These are phyloP conservation scores for Amphiprion ocellaris DNA, from an alignment of 2,113 vertebrate species.

Conservation along the genomic window DNA sequence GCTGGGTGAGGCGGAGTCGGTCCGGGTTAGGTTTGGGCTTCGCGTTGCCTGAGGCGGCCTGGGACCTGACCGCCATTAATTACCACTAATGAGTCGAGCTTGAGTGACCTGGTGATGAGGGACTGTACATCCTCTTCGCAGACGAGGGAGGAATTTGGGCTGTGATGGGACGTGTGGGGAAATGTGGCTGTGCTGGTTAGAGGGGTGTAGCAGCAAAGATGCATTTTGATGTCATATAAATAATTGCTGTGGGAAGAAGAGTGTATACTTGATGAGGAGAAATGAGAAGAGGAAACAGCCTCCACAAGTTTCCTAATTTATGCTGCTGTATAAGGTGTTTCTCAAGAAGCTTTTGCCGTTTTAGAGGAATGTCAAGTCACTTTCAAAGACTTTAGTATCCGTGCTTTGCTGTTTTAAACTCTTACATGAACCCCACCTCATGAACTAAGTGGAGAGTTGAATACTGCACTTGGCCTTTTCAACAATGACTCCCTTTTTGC, in stretches of 20 bases:
- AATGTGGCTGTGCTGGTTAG: constrained; percentile 40
- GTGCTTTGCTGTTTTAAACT: constrained; percentile 59
- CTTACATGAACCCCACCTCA: constrained; percentile 45
- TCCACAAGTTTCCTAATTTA: constrained; percentile 16
- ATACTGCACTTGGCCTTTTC: constrained; percentile 50
- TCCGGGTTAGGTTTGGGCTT: constrained; percentile 32
- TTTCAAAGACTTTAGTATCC: constrained; percentile 51
- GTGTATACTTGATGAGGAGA: constrained; percentile 19
- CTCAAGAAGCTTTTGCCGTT: constrained; percentile 9
- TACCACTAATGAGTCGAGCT: constrained; percentile 73
- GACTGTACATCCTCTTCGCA: constrained; percentile 19
- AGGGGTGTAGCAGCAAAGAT: constrained; percentile 27
- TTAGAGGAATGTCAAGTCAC: constrained; percentile 10
- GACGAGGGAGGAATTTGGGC: constrained; percentile 1
- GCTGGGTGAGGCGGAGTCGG: constrained; percentile 2
- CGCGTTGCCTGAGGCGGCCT: constrained; percentile 37
- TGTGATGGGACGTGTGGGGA: constrained; percentile 39
- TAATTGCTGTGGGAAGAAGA: constrained; percentile 31
- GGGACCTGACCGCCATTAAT: constrained; percentile 68
- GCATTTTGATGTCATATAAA: constrained; percentile 45
- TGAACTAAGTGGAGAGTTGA: constrained; percentile 39
- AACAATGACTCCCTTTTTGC: constrained; percentile 75
- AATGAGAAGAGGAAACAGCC: constrained; percentile 2
- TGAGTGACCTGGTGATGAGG: constrained; percentile 63
- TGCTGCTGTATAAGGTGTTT: background rate